Conservation (phyloP, 2,113 vertebrate species). For the Oplegnathus fasciatus region DNA sequence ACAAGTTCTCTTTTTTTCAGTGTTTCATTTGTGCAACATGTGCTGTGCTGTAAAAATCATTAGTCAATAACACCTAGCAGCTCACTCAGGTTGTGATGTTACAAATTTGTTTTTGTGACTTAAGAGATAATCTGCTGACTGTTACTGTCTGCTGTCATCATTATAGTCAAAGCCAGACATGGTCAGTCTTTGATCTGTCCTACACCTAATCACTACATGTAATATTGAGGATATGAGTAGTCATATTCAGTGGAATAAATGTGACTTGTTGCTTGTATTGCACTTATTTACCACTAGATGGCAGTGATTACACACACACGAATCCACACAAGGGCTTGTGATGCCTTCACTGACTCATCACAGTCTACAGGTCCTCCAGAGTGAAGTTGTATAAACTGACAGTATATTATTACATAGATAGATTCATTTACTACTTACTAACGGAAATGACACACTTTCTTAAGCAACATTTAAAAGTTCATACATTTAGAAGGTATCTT, state of each 20-base stretch:
- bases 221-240: not conserved
- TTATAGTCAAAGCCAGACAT: not conserved
- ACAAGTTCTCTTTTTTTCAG: constrained; percentile 1
- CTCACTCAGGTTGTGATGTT: constrained; percentile 48
- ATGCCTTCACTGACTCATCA: not conserved
- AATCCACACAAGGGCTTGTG: not conserved
- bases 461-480: not conserved
- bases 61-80: constrained; percentile 1
- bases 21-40: constrained; percentile 33
- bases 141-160: not conserved
- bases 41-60: constrained; percentile 32
- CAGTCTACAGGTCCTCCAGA: not conserved
- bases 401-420: not conserved
- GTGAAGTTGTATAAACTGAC: not conserved
- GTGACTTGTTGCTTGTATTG: constrained; percentile 40
- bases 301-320: constrained; percentile 55
- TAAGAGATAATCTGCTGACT: not conserved
- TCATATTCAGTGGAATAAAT: constrained; percentile 55
- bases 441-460: not conserved
- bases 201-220: not conserved
- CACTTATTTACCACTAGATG: constrained; percentile 69
- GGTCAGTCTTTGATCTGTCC: not conserved
- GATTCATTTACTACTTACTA: not conserved
- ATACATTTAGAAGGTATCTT: not conserved
- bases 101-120: constrained; percentile 1